Evolutionary conservation across 2,888 invertebrate species (phyloP), one percentile per base, ranked within the genome.

Genomic region (Aporophyla lueneburgensis): DNA sequence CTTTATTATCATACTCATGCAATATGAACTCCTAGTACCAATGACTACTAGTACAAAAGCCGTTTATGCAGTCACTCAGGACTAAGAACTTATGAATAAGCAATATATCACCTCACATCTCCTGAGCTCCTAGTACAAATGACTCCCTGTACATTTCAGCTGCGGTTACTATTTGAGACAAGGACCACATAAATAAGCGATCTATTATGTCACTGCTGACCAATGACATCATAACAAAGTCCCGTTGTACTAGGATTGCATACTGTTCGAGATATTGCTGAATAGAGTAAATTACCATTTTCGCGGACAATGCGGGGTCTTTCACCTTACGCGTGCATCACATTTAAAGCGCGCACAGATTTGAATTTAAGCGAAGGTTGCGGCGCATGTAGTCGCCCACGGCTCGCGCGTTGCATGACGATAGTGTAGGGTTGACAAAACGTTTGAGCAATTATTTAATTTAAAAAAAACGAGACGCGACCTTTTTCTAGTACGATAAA

Each of bases 381-480:
- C 85, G 82, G 87, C 87, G 89, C 91, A 87, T 92, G 90, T 91
- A 74, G 74, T 89, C 91, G 92, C 92, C 92, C 90, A 92, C 92
- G 86, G 82, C 74, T 81, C 80, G 89, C 82, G 87, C 80, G 83
- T 77, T 77, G 89, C 88, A 86, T 90, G 86, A 83, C 86, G 84
- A 86, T 88, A 80, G 66, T 66, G 4, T 79, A 91, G 91, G 92
- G 92, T 71, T 92, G 89, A 16, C 71, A 21, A 21, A 61, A 49
- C 2, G 10, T 21, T 3, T 16, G 43, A 6, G 1, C 3, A 16
- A 16, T n/a, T 53, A 12, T 43, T 43, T n/a, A 14, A 62, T 63
- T 7, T 59, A 6, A 4, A 14, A 10, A n/a, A n/a, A n/a, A n/a
- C n/a, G n/a, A n/a, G n/a, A n/a, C n/a, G n/a, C n/a, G n/a, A n/a